These are phyloP conservation scores for Chionodraco myersi DNA, from an alignment of 2,113 vertebrate genomes.

Conservation along the genomic window DNA sequence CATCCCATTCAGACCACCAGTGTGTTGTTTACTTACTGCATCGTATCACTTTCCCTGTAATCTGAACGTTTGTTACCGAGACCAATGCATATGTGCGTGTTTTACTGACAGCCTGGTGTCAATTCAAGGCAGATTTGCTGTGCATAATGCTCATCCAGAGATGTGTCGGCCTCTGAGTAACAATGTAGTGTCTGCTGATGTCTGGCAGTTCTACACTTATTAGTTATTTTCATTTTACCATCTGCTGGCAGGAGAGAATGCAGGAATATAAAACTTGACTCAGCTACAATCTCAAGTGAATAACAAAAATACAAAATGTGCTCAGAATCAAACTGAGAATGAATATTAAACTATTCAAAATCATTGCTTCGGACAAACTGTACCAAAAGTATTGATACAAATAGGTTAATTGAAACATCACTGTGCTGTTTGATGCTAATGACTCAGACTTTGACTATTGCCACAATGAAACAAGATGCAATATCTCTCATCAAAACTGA, in stretches of 20 bases:
- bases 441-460: background rate
- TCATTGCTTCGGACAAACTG: background rate
- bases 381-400: background rate
- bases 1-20: background rate
- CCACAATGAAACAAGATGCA: background rate
- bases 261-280: conserved; percentile 1
- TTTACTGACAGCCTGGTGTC: conserved; percentile 8
- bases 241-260: conserved; percentile 18
- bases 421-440: background rate
- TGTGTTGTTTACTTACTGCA: background rate
- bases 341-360: background rate
- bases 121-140: background rate
- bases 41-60: background rate
- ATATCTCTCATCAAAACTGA: background rate
- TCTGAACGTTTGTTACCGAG: background rate
- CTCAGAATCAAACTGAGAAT: background rate
- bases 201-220: conserved; percentile 24
- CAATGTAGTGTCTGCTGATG: conserved; percentile 7
- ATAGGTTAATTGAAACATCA: background rate
- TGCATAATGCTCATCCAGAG: conserved; percentile 1
- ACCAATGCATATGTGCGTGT: background rate
- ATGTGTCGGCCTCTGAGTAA: background rate
- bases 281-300: background rate
- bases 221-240: conserved; percentile 27
- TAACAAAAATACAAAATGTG: conserved; percentile 23